Conservation (phyloP, 2,888 invertebrate species). For the Notodonta ziczac region DNA sequence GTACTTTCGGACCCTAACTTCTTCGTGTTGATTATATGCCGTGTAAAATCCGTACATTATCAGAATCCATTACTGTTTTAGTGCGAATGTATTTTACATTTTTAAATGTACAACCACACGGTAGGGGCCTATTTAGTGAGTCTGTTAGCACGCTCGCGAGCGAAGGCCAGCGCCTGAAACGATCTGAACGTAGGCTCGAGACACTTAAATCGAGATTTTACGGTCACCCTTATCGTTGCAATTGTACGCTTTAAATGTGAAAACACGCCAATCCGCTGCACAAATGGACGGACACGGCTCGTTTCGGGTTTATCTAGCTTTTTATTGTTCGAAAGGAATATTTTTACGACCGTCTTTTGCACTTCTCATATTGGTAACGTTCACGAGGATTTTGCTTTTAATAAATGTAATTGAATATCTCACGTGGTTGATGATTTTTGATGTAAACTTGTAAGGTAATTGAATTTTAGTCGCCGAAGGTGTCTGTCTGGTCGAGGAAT, state of each 20-base stretch:
- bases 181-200: constrained; percentile 52
- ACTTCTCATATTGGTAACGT: constrained; percentile 20
- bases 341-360: constrained; percentile 35
- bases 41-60: constrained; percentile 58
- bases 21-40: constrained; percentile 42
- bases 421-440: constrained; percentile 10
- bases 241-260: constrained; percentile 59
- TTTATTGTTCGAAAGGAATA: constrained; percentile 49
- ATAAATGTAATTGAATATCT: constrained; percentile 3
- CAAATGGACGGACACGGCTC: constrained; percentile 52
- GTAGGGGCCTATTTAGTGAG: constrained; percentile 45
- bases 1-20: constrained; percentile 23
- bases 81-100: constrained; percentile 55
- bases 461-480: constrained; percentile 22
- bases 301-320: constrained; percentile 60
- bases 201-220: constrained; percentile 74
- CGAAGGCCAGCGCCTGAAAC: constrained; percentile 51
- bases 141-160: constrained; percentile 50
- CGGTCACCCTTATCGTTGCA: constrained; percentile 66
- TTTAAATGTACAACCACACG: constrained; percentile 49
- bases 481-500: constrained; percentile 23
- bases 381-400: not conserved
- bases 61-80: constrained; percentile 57
- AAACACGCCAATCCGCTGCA: constrained; percentile 51
- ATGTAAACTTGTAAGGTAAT: constrained; percentile 22